phyloP scores from a whole-genome alignment of 2,797 vertebrate species.

The Sebastes iracundus region DNA sequence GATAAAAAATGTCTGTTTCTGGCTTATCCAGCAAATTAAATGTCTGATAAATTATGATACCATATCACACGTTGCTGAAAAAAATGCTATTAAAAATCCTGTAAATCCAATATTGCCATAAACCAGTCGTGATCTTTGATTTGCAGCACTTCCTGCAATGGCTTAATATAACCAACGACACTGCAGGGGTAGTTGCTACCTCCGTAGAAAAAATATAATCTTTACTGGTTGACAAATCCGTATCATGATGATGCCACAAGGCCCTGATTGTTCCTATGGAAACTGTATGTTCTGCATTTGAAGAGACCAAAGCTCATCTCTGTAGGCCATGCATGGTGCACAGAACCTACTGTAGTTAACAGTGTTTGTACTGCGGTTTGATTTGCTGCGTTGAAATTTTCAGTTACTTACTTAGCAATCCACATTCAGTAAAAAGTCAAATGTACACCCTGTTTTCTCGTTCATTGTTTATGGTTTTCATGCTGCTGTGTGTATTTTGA shows the following conservation, averaged over 20 bases:
- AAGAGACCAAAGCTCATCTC: conserved; percentile 29
- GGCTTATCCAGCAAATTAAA: neutral
- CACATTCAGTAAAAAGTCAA: neutral
- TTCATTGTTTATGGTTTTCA: neutral
- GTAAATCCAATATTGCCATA: neutral
- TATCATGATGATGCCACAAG: conserved; percentile 1
- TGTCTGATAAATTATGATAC: neutral
- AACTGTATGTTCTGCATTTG: conserved; percentile 36
- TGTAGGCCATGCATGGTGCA: conserved; percentile 11
- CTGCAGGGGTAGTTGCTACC: neutral
- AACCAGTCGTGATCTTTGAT: neutral
- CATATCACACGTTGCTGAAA: neutral
- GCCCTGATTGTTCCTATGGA: conserved; percentile 54
- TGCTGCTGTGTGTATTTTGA: neutral
- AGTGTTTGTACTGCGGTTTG: neutral
- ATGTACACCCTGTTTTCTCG: too few species aligned
- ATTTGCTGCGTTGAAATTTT: neutral
- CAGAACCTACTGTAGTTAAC: neutral
- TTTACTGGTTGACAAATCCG: neutral
- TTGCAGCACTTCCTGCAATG: neutral
- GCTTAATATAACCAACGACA: neutral
- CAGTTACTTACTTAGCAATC: neutral
- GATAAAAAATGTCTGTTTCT: neutral
- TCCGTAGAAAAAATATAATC: neutral
- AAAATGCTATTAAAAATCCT: neutral